Evolutionary conservation across 2,113 vertebrate genomes (phyloP).

Genomic region (Malurus alboscapulatus): DNA sequence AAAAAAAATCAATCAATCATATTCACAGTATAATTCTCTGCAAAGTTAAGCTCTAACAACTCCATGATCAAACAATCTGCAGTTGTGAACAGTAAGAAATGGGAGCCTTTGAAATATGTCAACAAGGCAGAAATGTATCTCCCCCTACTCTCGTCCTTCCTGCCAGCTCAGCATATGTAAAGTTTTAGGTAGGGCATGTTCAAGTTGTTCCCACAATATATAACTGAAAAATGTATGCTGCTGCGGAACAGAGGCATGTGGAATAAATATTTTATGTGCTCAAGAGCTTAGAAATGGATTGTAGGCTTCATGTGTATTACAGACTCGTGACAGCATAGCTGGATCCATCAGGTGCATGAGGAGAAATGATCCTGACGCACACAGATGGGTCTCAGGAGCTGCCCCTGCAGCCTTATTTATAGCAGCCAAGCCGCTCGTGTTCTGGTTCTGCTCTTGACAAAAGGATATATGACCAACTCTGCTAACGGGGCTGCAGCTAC

Average conservation of each 20-base stretch:
- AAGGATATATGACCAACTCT: not conserved
- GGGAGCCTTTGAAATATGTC: slow-evolving; percentile 4
- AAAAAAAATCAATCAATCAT: not conserved
- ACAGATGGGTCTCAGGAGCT: slow-evolving; percentile 2
- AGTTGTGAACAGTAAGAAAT: slow-evolving; percentile 29
- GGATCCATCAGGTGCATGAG: not conserved
- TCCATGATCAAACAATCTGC: not conserved
- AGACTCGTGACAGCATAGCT: not conserved
- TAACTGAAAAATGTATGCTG: not conserved
- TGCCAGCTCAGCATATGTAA: not conserved
- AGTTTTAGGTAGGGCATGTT: not conserved
- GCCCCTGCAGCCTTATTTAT: not conserved
- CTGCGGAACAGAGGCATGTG: not conserved
- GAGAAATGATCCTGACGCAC: not conserved
- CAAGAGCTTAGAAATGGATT: not conserved
- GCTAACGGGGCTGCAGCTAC: not conserved
- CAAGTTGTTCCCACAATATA: slow-evolving; percentile 16
- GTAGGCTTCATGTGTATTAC: not conserved
- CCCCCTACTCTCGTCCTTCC: not conserved
- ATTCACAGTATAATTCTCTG: not conserved
- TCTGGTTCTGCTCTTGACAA: not conserved
- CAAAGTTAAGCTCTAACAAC: not conserved
- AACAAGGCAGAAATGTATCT: not conserved
- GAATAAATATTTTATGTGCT: not conserved
- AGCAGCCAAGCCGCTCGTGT: not conserved